A percentile compares a stretch with the other conserved stretches of the same genome.
These are phyloP conservation scores for Trematomus loennbergii DNA, from an alignment of 2,113 vertebrate genomes.

Conservation along the genomic window DNA sequence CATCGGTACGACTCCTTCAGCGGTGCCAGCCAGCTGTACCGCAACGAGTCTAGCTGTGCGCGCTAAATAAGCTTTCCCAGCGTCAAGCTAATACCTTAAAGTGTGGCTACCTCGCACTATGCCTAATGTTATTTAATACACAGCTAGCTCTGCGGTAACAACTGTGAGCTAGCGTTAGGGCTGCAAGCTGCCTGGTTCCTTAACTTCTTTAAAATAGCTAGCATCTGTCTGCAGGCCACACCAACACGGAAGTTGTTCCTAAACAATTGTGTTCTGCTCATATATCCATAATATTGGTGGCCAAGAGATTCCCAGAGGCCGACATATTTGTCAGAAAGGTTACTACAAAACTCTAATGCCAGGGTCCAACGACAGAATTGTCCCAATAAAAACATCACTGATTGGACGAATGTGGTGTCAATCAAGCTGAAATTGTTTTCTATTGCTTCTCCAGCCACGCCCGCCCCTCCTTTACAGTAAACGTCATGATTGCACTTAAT, in stretches of 20 bases:
- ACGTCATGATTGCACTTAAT: conserved; percentile 42
- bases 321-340: conserved; percentile 55
- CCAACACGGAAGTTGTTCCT: conserved; percentile 1
- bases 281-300: neutral
- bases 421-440: conserved; percentile 23
- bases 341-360: conserved; percentile 51
- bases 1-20: neutral
- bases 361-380: conserved; percentile 32
- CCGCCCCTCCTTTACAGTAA: conserved; percentile 1
- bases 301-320: conserved; percentile 36
- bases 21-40: conserved; percentile 5
- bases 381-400: conserved; percentile 19
- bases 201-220: conserved; percentile 11
- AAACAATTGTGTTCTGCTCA: neutral
- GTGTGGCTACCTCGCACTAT: conserved; percentile 11
- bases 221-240: neutral
- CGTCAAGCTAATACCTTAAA: conserved; percentile 36
- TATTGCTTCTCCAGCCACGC: neutral
- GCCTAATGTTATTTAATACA: conserved; percentile 25
- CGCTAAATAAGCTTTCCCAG: conserved; percentile 30
- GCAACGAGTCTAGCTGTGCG: neutral
- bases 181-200: neutral
- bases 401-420: conserved; percentile 40
- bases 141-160: neutral
- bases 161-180: neutral